Evolutionary conservation across 2,888 invertebrate genomes (phyloP), one percentile per base, ranked within the genome.

Genomic region (Acrobasis consociella): DNA sequence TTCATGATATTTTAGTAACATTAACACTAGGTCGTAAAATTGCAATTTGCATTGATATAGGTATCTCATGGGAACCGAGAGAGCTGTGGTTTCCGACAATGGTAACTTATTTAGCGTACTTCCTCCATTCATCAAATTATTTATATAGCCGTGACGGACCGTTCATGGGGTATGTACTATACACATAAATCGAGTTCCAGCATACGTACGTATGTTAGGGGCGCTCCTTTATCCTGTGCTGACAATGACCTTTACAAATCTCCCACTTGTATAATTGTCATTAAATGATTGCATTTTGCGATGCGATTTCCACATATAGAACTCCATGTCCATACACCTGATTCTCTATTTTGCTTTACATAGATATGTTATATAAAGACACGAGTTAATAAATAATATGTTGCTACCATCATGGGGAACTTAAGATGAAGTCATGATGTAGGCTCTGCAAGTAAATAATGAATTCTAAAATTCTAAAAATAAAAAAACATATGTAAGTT

Each of bases 81-180:
- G 74, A 76, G 67, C 70, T 67, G 69, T 69, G 64, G 69, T 72
- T 70, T 71, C 56, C 69, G 78, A 87, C 87, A 86, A 87, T 84
- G 70, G 76, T 67, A 31, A 67, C 64, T 67, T 81, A 59, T 81
- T 81, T 74, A 77, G 80, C 85, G 82, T 86, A 83, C 79, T 85
- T 89, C 88, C 89, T 82, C 82, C 72, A 80, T 87, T 81, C 77
- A 80, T 79, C 67, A 77, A 79, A 83, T 80, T 73, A 77, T 66
- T 66, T 73, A 74, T 71, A 69, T 65, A 70, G 71, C 80, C 82
- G 83, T 82, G 79, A 82, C 86, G 74, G 82, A 86, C 82, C 65
- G 65, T 64, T 71, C 74, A 73, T 71, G 69, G 73, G 71, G 15
- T 50, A 10, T 13, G 16, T 37, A 59, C 59, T 38, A 37, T 59